These are phyloP conservation scores for Laothoe populi DNA, from an alignment of 2,888 invertebrate species.

Conservation along the genomic window DNA sequence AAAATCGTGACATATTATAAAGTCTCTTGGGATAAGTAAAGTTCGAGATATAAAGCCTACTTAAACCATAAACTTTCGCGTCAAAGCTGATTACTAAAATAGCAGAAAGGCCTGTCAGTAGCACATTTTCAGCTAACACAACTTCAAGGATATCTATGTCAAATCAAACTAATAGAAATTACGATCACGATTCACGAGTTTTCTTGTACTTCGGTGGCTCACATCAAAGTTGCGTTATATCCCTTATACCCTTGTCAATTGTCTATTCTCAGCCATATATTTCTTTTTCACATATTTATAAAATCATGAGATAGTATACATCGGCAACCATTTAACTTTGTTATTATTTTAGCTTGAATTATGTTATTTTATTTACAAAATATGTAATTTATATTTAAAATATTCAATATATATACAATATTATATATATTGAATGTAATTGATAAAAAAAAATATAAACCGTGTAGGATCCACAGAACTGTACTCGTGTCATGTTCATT, in stretches of 20 bases:
- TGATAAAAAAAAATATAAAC: too few species aligned
- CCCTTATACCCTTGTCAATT: conserved; percentile 68
- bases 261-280: conserved; percentile 61
- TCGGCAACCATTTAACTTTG: not conserved
- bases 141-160: conserved; percentile 53
- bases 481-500: not conserved
- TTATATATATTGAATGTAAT: too few species aligned
- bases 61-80: not conserved
- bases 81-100: conserved; percentile 27
- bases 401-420: too few species aligned
- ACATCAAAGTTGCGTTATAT: conserved; percentile 69
- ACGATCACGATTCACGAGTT: conserved; percentile 63
- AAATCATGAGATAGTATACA: conserved; percentile 39
- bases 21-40: too few species aligned
- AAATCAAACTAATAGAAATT: conserved; percentile 62
- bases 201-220: conserved; percentile 64
- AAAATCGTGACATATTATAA: too few species aligned
- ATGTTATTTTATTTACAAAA: too few species aligned
- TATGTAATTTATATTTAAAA: too few species aligned
- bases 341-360: not conserved
- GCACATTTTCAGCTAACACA: conserved; percentile 40
- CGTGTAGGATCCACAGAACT: too few species aligned
- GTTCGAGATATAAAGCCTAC: too few species aligned
- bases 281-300: conserved; percentile 43
- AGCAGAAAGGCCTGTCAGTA: conserved; percentile 38